Evolutionary conservation across 2,113 vertebrate genomes (phyloP), one percentile per base, ranked within the genome.

Genomic region (Bujurquina vittata): DNA sequence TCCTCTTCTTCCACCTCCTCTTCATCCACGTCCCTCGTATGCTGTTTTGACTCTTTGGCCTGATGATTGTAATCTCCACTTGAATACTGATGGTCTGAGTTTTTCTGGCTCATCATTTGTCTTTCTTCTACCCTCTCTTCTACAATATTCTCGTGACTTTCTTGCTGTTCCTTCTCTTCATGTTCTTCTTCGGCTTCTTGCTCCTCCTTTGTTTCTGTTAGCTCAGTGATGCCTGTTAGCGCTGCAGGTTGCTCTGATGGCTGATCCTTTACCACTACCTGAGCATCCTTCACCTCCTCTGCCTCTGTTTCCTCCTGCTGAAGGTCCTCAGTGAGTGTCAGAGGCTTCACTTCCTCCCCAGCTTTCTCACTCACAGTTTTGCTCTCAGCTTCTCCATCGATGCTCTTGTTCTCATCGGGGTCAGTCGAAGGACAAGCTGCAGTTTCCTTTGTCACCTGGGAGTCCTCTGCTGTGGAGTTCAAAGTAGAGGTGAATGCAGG

Each of bases 31-130:
- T 86, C 84, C 3, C 93, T 95, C 0, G 95, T 95, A 0, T 95
- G 94, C 0, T 95, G 95, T 0, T 95, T 94, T 0, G 89, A 90
- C 0, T 97, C 96, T 0, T 96, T 95, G 84, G 88, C 81, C 77
- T 91, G 91, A 56, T 92, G 87, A 85, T 90, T 93, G 65, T 94
- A 94, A 84, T 94, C 94, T 40, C 95, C 96, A 37, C 95, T 96
- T 75, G 94, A 96, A 90, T 96, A 96, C 62, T 95, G 95, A 78
- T 96, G 96, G 73, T 96, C 95, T 8, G 93, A 94, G 84, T 95
- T 96, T 83, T 95, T 92, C 90, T 94, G 95, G 57, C 75, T 91
- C 2, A 90, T 72, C 35, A 84, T 80, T 58, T 88, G 93, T 55
- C 87, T 91, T 49, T 90, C 92, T 8, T 56, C 75, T 20, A 82